These are phyloP conservation scores for Drosophila atripex DNA, from an alignment of 2,888 invertebrate genomes.

Conservation along the genomic window DNA sequence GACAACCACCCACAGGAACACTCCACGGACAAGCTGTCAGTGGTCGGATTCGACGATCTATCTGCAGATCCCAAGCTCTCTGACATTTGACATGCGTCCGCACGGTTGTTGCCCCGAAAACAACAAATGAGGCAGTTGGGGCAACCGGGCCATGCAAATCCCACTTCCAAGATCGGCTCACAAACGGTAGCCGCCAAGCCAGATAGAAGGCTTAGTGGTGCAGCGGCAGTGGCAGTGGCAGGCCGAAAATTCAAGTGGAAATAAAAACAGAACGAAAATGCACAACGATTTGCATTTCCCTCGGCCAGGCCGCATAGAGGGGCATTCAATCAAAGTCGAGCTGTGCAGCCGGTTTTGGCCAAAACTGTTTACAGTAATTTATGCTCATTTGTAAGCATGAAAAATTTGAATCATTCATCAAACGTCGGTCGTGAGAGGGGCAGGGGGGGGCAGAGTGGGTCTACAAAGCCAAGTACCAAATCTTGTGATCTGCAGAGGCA, in stretches of 20 bases:
- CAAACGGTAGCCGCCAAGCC: constrained; percentile 33
- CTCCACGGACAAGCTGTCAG: constrained; percentile 54
- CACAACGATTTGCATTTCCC: constrained; percentile 52
- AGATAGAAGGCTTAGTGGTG: neutral
- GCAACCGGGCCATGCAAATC: constrained; percentile 30
- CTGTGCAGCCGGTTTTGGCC: constrained; percentile 48
- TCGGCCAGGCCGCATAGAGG: constrained; percentile 33
- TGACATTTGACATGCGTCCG: constrained; percentile 80
- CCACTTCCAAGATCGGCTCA: constrained; percentile 36
- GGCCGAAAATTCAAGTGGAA: constrained; percentile 21
- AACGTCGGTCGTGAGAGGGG: constrained; percentile 16
- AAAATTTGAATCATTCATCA: constrained; percentile 73
- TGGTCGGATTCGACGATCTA: constrained; percentile 55
- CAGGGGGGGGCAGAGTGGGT: neutral
- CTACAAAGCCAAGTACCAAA: constrained; percentile 18
- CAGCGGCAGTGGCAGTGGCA: constrained; percentile 1
- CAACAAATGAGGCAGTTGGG: constrained; percentile 49
- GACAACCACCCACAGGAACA: constrained; percentile 54
- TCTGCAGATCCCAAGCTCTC: constrained; percentile 47
- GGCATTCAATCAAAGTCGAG: constrained; percentile 73
- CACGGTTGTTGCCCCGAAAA: constrained; percentile 19
- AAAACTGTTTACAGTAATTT: constrained; percentile 70
- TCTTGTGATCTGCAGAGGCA: constrained; percentile 30
- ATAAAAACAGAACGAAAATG: constrained; percentile 31
- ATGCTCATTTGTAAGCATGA: constrained; percentile 78